Evolutionary conservation across 2,113 vertebrate species (phyloP), one percentile per base, ranked within the genome.

Genomic region (Tauraco erythrolophus): DNA sequence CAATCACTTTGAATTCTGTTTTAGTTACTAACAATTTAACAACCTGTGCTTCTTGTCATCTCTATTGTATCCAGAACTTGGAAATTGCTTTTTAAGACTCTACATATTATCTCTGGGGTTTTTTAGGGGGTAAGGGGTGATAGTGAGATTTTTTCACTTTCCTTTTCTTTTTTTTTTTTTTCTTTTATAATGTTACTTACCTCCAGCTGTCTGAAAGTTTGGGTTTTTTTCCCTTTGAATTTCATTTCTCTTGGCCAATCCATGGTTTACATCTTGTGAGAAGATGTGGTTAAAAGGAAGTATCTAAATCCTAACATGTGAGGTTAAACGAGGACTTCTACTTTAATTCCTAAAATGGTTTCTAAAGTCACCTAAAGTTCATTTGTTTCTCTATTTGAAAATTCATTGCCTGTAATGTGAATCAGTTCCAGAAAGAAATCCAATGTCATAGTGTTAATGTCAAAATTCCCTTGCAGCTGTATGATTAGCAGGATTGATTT

Each of bases 61-160:
- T 77, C 37, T 16, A 7, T 58, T 41, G 19, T 51, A 79, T 28
- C 19, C 23, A 74, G 27, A 19, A 24, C 19, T 25, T 80, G 27
- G 9, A 74, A 72, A 37, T n/a, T 72, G 17, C 19, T 72, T 71
- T 68, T 76, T 56, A 66, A 43, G 25, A 66, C 19, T 58, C 4
- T 27, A 11, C 8, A 30, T 57, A 13, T 14, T n/a, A 45, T 28
- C 7, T 70, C 19, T 19, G 41, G 10, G 14, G 1, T n/a, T 37
- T 46, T 33, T 18, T 23, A 2, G 5, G 2, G 3, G 31, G 21
- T 2, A 56, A 79, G 10, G 5, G 19, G 13, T 64, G 3, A 10
- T 30, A 56, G 10, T 33, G 15, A 4, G 2, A 10, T 1, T 6
- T 50, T 56, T n/a, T n/a, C n/a, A n/a, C n/a, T n/a, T n/a, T n/a